phyloP scores from a whole-genome alignment of 2,113 vertebrate genomes.

The Sander vitreus region DNA sequence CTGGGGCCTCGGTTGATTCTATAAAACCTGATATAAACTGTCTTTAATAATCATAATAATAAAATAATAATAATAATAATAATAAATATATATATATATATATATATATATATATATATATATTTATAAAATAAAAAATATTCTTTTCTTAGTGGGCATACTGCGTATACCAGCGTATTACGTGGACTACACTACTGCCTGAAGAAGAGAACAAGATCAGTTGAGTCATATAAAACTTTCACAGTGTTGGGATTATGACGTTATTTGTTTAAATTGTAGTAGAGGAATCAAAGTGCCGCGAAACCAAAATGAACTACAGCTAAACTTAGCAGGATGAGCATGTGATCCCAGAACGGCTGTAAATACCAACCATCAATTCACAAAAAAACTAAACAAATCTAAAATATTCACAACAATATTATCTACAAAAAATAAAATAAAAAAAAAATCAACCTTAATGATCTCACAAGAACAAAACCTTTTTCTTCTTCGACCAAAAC shows the following conservation, averaged over 20 bases:
- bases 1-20: too few relatives aligned
- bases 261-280: neutral
- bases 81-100: too few relatives aligned
- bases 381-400: neutral
- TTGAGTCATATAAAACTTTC: neutral
- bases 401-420: slow-evolving; percentile 31
- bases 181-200: neutral
- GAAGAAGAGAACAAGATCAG: neutral
- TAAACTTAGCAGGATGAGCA: neutral
- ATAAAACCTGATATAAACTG: too few relatives aligned
- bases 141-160: too few relatives aligned
- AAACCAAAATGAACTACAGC: neutral
- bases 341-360: neutral
- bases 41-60: too few relatives aligned
- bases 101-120: too few relatives aligned
- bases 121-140: too few relatives aligned
- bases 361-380: neutral
- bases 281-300: slow-evolving; percentile 21
- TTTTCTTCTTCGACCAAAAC: neutral
- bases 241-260: neutral
- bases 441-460: slow-evolving; percentile 5
- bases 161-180: too few relatives aligned
- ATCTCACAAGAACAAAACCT: neutral
- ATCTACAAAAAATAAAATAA: neutral
- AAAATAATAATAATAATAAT: too few relatives aligned